Evolutionary conservation across 2,888 invertebrate genomes (phyloP), one percentile per base, ranked within the genome.

Genomic region (Lasius fuliginosus): DNA sequence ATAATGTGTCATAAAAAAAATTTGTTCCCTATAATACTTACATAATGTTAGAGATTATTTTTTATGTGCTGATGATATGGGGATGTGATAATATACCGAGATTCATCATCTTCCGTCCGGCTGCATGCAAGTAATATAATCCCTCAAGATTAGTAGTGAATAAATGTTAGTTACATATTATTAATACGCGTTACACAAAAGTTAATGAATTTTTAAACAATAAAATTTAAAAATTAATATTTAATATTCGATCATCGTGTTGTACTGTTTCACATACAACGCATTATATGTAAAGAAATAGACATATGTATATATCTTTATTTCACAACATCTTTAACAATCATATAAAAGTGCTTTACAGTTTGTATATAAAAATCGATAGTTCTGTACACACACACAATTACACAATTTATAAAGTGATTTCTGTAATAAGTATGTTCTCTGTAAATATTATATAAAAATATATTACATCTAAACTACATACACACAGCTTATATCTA

Each of bases 81-180:
- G 92, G 92, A 87, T 91, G 90, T 86, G 91, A 91, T 86, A 92
- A 87, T 91, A 92, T 91, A 90, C 92, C 91, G 91, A 92, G 90
- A 88, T 91, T 92, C 88, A 91, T 91, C 92, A 91, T 90, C 90
- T 92, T 93, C 90, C 89, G 88, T 94, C 94, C 93, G 89, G 94
- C 95, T 95, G 94, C 94, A 93, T 95, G 95, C 94, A 93, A 94
- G 92, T 87, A 23, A 23, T 23, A 53, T 53, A 92, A 92, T 88
- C 88, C 86, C 90, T 88, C 86, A 90, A 88, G 74, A 88, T 93
- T 90, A 90, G 86, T 88, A 53, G n/a, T n/a, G 53, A 53, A 53
- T n/a, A 53, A 53, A 82, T 74, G 83, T 90, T 91, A 90, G 81
- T 90, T 79, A 88, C 86, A 86, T 84, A 83, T 23, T 76, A 76